Conservation (phyloP, 2,888 invertebrate species). For the Abrostola triplasia region DNA sequence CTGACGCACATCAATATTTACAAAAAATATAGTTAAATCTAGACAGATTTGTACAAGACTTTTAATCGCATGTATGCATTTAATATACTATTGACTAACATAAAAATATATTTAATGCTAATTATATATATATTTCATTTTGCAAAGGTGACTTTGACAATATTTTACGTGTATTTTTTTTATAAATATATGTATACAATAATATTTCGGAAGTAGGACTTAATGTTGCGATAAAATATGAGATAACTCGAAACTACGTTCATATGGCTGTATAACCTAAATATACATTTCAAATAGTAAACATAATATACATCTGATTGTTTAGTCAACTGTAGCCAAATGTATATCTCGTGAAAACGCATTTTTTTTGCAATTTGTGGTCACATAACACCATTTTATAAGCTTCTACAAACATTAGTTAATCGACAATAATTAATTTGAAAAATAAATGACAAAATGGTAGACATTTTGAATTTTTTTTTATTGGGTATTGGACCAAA, state of each 20-base stretch:
- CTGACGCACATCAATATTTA: too few species aligned
- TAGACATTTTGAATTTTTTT: conserved; percentile 45
- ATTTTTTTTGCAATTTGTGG: too few species aligned
- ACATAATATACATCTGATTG: not conserved
- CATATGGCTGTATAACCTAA: not conserved
- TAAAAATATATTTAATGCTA: not conserved
- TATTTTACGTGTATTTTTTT: conserved; percentile 67
- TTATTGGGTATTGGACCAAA: conserved; percentile 66
- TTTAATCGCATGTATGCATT: not conserved
- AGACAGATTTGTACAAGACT: too few species aligned
- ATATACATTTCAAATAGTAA: conserved; percentile 4
- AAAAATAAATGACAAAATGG: conserved; percentile 27
- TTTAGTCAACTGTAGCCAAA: too few species aligned
- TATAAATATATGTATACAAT: conserved; percentile 38
- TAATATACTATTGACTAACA: conserved; percentile 4
- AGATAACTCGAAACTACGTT: too few species aligned
- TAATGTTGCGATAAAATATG: conserved; percentile 11
- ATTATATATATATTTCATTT: conserved; percentile 50
- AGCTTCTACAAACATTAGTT: too few species aligned
- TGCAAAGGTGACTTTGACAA: conserved; percentile 82
- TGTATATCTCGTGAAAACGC: too few species aligned
- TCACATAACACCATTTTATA: too few species aligned
- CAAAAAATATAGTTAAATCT: too few species aligned
- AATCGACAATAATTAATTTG: conserved; percentile 3
- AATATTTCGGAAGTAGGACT: not conserved